phyloP scores from a whole-genome alignment of 2,113 vertebrate species.

The Triplophysa dalaica region DNA sequence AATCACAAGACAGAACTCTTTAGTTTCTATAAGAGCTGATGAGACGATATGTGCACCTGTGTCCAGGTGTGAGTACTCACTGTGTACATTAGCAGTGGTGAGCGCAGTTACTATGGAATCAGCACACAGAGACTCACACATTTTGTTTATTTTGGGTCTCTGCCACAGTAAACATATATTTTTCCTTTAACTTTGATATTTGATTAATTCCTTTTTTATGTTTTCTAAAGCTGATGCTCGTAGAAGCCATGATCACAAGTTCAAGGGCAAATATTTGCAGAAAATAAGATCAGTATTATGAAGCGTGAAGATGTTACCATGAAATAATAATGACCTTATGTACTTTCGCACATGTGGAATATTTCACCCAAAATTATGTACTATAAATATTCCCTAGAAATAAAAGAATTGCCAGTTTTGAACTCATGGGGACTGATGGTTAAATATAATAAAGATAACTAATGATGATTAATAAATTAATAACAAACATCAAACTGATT shows the following conservation, averaged over 20 bases:
- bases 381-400: too few relatives aligned
- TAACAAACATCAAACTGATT: too few relatives aligned
- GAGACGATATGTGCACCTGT: neutral
- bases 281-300: slow-evolving; percentile 15
- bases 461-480: too few relatives aligned
- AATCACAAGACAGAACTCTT: too few relatives aligned
- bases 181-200: neutral
- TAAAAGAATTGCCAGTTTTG: too few relatives aligned
- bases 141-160: neutral
- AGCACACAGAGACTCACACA: neutral
- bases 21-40: neutral
- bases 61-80: neutral
- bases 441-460: too few relatives aligned
- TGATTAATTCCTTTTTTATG: neutral
- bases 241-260: slow-evolving; percentile 18
- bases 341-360: too few relatives aligned
- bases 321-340: neutral
- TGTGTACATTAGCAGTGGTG: neutral
- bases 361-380: too few relatives aligned
- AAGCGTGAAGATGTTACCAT: neutral
- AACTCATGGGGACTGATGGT: too few relatives aligned
- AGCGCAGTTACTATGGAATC: neutral
- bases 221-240: neutral
- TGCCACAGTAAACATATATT: neutral
- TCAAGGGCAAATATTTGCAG: slow-evolving; percentile 35